Percentiles rank a stretch among this genome's conserved stretches.
Evolutionary conservation across 2,113 vertebrate genomes (phyloP).

Genomic region (Mixornis gularis): DNA sequence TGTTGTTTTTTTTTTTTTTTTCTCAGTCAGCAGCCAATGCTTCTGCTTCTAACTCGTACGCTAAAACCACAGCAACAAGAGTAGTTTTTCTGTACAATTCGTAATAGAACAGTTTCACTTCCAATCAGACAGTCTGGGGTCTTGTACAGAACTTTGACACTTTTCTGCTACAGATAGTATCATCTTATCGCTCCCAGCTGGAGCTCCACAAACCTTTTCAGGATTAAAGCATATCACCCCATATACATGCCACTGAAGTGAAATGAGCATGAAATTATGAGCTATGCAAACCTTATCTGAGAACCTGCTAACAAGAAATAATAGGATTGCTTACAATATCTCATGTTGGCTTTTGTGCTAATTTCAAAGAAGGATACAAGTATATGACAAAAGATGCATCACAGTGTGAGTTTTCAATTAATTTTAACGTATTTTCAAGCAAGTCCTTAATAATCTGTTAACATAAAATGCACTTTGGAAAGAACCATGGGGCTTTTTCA

Average conservation of each 20-base stretch:
- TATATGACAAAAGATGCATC: not conserved
- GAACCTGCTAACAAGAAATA: constrained; percentile 24
- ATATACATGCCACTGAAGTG: not conserved
- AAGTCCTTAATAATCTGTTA: constrained; percentile 14
- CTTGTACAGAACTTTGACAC: not conserved
- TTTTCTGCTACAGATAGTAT: not conserved
- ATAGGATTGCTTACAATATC: not conserved
- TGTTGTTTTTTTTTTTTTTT: not conserved
- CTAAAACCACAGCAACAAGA: not conserved
- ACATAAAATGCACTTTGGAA: constrained; percentile 44
- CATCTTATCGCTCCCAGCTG: not conserved
- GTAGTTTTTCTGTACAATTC: not conserved
- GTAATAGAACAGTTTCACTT: not conserved
- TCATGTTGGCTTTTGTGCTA: not conserved
- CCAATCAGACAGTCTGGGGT: not conserved
- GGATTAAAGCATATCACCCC: constrained; percentile 9
- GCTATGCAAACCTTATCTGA: not conserved
- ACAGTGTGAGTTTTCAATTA: constrained; percentile 1
- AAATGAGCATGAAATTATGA: not conserved
- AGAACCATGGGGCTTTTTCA: constrained; percentile 54
- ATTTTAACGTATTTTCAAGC: not conserved
- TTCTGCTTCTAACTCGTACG: constrained; percentile 60
- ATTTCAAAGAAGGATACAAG: not conserved
- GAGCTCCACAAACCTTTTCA: not conserved
- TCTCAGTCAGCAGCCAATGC: constrained; percentile 58